A percentile compares a stretch with the other conserved stretches of the same genome.
Conservation (phyloP, 1,140 invertebrate species). For the Aleiodes sp. region DNA sequence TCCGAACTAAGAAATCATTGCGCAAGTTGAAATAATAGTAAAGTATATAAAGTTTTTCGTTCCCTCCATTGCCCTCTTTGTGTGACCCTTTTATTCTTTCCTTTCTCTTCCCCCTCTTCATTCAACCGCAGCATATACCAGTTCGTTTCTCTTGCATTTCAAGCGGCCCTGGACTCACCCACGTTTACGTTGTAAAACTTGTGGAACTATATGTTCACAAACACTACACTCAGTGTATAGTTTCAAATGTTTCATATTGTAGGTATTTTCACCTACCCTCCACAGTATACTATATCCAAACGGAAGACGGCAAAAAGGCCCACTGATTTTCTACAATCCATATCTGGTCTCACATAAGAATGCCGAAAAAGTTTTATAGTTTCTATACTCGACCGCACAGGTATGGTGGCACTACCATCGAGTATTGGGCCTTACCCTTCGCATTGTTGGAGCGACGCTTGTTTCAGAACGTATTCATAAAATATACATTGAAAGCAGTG, state of each 20-base stretch:
- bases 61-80: conserved; percentile 16
- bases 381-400: conserved; percentile 52
- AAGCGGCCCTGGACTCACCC: background rate
- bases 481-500: background rate
- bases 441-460: conserved; percentile 62
- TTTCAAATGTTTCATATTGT: background rate
- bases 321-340: background rate
- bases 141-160: background rate
- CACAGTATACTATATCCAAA: background rate
- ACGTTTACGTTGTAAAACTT: background rate
- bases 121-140: conserved; percentile 1
- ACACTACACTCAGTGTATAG: too few species aligned
- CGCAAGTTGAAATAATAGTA: too few species aligned
- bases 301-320: background rate
- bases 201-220: too few species aligned
- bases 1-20: too few species aligned
- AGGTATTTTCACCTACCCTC: background rate
- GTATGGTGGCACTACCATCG: conserved; percentile 50
- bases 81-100: conserved; percentile 3
- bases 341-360: too few species aligned
- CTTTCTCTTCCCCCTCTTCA: conserved; percentile 10
- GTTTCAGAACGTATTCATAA: conserved; percentile 44
- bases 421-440: conserved; percentile 47
- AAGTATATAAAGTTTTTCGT: conserved; percentile 24
- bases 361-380: background rate